Evolutionary conservation across 2,888 invertebrate genomes (phyloP), one percentile per base, ranked within the genome.

Genomic region (Sphinx pinastri): DNA sequence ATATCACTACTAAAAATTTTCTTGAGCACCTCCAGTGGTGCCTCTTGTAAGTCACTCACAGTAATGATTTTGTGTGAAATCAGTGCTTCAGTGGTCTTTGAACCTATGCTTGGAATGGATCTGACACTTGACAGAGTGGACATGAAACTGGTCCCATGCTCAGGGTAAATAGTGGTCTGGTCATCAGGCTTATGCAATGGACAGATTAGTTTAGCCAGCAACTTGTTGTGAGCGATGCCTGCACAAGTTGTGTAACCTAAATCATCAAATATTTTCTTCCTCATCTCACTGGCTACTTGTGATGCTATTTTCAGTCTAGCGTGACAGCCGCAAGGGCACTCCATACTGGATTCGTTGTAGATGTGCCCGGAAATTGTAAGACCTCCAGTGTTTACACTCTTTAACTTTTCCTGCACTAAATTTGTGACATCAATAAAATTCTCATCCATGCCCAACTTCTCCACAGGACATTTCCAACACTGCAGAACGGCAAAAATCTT

Each of bases 381-480:
- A 74, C 79, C 83, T 73, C 77, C 82, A 76, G 81, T 74, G 78
- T 86, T 86, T 60, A 76, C 78, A 82, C 79, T 86, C 86, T 92
- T 95, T 85, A 93, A 88, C 79, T 86, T 94, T 77, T 94, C 91
- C 75, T 94, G 92, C 60, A 97, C 95, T 81, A 96, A 83, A 71
- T 95, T 94, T 75, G 97, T 96, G 75, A 98, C 96, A 92, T 98
- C 98, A 79, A 98, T 93, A 87, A 95, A 98, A 85, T 97, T 97
- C 86, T 98, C 98, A 89, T 98, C 98, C 83, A 98, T 95, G 14
- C 98, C 98, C 70, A 98, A 93, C 81, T 97, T 95, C 87, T 98
- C 98, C 0, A 98, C 97, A 67, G 95, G 90, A 68, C 95, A 95
- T 71, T 97, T 96, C 90, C 96, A 97, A 79, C 95, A 95, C 76